Conservation (phyloP, 1,140 invertebrate genomes). For the Whitmania pigra region DNA sequence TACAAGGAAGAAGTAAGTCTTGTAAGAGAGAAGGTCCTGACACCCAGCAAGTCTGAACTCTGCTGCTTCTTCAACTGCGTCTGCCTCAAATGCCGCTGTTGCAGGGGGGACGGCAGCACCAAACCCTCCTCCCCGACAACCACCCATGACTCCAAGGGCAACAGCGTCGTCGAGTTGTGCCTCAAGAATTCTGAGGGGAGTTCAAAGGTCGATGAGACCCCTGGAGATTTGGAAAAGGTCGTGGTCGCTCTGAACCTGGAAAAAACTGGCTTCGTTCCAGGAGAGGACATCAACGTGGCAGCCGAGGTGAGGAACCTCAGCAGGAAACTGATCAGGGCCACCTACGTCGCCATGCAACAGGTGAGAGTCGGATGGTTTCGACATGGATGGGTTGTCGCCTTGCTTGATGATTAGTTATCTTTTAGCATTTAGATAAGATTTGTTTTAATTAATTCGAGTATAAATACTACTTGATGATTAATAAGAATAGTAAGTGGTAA, state of each 20-base stretch:
- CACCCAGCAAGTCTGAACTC: too few species aligned
- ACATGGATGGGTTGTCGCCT: too few species aligned
- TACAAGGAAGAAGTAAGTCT: too few species aligned
- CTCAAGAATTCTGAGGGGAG: slow-evolving; percentile 60
- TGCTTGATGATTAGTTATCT: too few species aligned
- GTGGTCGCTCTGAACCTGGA: slow-evolving; percentile 71
- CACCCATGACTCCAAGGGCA: slow-evolving; percentile 26
- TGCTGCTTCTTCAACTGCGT: not conserved
- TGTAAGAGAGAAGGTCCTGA: too few species aligned
- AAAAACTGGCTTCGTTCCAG: slow-evolving; percentile 79
- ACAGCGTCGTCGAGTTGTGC: slow-evolving; percentile 83
- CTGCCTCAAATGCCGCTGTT: not conserved
- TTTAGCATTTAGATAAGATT: too few species aligned
- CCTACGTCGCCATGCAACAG: slow-evolving; percentile 26
- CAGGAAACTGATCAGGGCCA: slow-evolving; percentile 31
- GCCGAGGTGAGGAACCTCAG: slow-evolving; percentile 74
- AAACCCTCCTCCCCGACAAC: slow-evolving; percentile 7
- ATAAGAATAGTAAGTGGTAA: too few species aligned
- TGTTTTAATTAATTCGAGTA: too few species aligned
- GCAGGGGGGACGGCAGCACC: not conserved
- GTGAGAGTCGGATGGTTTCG: not conserved
- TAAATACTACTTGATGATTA: too few species aligned
- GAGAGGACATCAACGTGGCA: slow-evolving; percentile 72
- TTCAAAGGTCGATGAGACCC: slow-evolving; percentile 54
- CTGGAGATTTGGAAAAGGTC: slow-evolving; percentile 66